phyloP scores from a whole-genome alignment of 1,140 invertebrate genomes.

The Bombus terrestris region DNA sequence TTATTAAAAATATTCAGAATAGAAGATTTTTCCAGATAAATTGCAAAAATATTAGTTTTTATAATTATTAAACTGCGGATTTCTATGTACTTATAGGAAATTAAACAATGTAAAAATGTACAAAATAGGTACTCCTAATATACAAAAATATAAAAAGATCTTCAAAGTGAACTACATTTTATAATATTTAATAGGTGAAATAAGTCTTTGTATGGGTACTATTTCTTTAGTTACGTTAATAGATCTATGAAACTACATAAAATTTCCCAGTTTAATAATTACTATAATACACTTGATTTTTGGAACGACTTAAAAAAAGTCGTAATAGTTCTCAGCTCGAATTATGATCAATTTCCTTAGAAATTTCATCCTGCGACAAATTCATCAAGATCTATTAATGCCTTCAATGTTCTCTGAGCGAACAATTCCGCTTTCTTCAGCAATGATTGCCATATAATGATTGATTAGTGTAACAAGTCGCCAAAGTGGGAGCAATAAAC shows the following conservation, averaged over 20 bases:
- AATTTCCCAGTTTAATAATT: not conserved
- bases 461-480: slow-evolving; percentile 17
- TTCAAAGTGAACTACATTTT: not conserved
- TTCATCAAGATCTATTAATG: slow-evolving; percentile 8
- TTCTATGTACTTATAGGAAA: too few relatives aligned
- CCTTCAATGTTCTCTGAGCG: not conserved
- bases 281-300: not conserved
- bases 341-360: not conserved
- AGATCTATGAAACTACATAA: too few relatives aligned
- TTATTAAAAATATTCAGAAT: not conserved
- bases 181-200: not conserved
- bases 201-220: too few relatives aligned
- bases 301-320: not conserved
- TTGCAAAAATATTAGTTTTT: not conserved
- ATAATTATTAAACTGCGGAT: too few relatives aligned
- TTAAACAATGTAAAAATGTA: too few relatives aligned
- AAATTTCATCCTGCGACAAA: not conserved
- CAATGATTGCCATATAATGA: not conserved
- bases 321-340: not conserved
- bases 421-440: not conserved
- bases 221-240: too few relatives aligned
- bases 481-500: slow-evolving; percentile 22
- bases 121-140: too few relatives aligned
- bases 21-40: not conserved
- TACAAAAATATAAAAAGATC: too few relatives aligned